Percentiles rank a stretch among this genome's conserved stretches.
Evolutionary conservation across 1,140 invertebrate genomes (phyloP).

Genomic region (Drosophila nigrodunni): DNA sequence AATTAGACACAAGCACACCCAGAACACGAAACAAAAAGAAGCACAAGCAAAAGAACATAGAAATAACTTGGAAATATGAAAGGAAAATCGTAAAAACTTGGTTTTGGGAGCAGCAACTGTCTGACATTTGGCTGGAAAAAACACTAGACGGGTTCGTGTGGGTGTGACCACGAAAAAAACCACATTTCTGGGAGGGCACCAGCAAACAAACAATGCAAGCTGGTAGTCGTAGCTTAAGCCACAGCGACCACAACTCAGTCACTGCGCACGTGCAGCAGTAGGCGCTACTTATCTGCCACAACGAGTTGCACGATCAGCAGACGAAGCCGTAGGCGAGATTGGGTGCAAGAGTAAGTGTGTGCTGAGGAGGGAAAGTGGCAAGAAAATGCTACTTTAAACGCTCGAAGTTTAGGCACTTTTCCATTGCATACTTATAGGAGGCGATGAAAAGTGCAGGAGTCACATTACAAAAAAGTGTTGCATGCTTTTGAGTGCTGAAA

Average conservation of each 20-base stretch:
- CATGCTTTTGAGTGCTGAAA: constrained; percentile 2
- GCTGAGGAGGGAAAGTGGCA: neutral
- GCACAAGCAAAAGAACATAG: neutral
- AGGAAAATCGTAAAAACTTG: constrained; percentile 46
- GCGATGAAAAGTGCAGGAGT: neutral
- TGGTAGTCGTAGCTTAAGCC: constrained; percentile 8
- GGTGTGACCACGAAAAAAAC: constrained; percentile 42
- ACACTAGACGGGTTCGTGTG: constrained; percentile 15
- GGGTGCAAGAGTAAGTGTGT: neutral
- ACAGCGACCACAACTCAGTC: constrained; percentile 1
- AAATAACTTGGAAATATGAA: constrained; percentile 28
- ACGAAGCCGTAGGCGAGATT: constrained; percentile 30
- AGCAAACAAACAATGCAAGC: constrained; percentile 9
- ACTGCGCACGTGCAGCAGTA: constrained; percentile 55
- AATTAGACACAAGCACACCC: constrained; percentile 63
- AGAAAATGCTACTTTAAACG: constrained; percentile 15
- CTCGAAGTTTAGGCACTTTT: neutral
- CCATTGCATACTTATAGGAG: constrained; percentile 57
- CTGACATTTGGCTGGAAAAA: constrained; percentile 65
- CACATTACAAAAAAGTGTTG: neutral
- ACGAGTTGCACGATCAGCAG: constrained; percentile 70
- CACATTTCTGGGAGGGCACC: constrained; percentile 38
- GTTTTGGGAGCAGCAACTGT: constrained; percentile 41
- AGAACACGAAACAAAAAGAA: constrained; percentile 36
- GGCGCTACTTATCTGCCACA: constrained; percentile 64